A percentile compares a stretch with the other conserved stretches of the same genome.
Conservation (phyloP, 2,888 invertebrate species). For the Synanthedon formicaeformis region DNA sequence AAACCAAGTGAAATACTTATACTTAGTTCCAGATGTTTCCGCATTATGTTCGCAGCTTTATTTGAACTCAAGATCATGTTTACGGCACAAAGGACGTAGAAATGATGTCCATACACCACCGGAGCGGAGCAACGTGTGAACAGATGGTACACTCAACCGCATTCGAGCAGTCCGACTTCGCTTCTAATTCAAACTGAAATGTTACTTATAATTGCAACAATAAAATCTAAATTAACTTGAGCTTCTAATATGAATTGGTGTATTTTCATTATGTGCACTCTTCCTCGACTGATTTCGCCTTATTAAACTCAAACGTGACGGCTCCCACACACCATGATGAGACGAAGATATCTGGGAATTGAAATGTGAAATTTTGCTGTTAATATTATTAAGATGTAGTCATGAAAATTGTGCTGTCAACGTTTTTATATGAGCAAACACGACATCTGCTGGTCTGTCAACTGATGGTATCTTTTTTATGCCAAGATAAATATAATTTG, state of each 20-base stretch:
- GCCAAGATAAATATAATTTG: no score
- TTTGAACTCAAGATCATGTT: constrained; percentile 28
- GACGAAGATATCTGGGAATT: background rate
- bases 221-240: background rate
- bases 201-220: background rate
- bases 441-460: no score
- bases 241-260: background rate
- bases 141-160: constrained; percentile 25
- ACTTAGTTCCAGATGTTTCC: background rate
- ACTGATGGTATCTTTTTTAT: no score
- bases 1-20: no score
- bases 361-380: background rate
- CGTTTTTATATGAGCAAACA: no score
- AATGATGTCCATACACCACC: constrained; percentile 26
- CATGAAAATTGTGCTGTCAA: no score
- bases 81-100: constrained; percentile 32
- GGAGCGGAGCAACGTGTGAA: constrained; percentile 26
- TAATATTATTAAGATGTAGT: background rate
- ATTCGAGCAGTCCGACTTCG: background rate
- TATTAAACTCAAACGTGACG: background rate
- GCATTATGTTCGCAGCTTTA: constrained; percentile 14
- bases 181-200: background rate
- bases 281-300: background rate
- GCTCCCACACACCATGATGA: background rate
- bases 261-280: background rate